phyloP scores from a whole-genome alignment of 1,140 invertebrate species.

The Heliothis virescens region DNA sequence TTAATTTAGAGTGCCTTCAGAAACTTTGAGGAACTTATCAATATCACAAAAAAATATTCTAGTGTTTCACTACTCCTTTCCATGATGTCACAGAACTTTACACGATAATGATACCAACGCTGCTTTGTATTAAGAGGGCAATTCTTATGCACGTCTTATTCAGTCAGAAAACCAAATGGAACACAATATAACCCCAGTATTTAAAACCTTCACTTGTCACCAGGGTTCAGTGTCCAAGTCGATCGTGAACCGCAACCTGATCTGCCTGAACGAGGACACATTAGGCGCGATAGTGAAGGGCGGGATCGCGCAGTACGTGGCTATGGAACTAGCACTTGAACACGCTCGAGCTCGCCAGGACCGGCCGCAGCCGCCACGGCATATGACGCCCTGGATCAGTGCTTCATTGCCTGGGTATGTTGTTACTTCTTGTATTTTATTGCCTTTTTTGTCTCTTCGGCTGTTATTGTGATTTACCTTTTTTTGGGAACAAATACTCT shows the following conservation, averaged over 20 bases:
- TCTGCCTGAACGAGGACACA: slow-evolving; percentile 97
- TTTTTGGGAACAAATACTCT: too few species aligned
- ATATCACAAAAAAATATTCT: too few species aligned
- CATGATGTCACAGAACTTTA: too few species aligned
- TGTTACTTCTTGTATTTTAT: too few species aligned
- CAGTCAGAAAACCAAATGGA: too few species aligned
- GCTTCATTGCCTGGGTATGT: slow-evolving; percentile 91
- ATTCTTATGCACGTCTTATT: too few species aligned
- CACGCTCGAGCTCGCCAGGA: slow-evolving; percentile 87
- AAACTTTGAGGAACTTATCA: background rate
- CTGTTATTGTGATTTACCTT: too few species aligned
- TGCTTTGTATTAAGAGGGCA: too few species aligned
- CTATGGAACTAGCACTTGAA: slow-evolving; percentile 96
- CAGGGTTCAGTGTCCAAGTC: slow-evolving; percentile 81
- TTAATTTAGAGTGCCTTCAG: too few species aligned
- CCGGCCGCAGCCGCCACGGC: slow-evolving; percentile 54
- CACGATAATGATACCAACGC: too few species aligned
- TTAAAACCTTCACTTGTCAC: background rate
- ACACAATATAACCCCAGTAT: too few species aligned
- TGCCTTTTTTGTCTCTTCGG: too few species aligned
- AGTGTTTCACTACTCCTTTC: background rate
- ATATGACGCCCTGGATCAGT: slow-evolving; percentile 97
- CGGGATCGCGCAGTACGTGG: slow-evolving; percentile 97
- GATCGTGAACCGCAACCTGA: slow-evolving; percentile 85
- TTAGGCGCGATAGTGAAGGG: slow-evolving; percentile 98